Evolutionary conservation across 2,888 invertebrate genomes (phyloP).

Genomic region (Macrosiphum euphorbiae): DNA sequence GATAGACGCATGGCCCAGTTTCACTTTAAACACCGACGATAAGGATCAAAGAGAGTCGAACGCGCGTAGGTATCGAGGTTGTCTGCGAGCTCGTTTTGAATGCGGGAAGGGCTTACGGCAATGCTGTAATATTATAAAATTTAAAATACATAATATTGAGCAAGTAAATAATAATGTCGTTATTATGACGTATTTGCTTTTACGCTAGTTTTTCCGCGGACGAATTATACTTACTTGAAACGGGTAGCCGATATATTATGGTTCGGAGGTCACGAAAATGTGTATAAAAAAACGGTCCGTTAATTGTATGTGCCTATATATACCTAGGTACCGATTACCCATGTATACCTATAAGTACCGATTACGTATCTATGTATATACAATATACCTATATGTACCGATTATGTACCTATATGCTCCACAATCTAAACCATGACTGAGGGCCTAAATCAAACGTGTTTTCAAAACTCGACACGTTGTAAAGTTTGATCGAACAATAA

Average conservation of each 20-base stretch:
- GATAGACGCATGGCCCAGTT: slow-evolving; percentile 29
- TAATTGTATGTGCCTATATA: not conserved
- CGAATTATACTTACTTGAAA: not conserved
- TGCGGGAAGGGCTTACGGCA: not conserved
- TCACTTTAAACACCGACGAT: slow-evolving; percentile 12
- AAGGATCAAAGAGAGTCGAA: slow-evolving; percentile 48
- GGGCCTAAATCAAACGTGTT: not conserved
- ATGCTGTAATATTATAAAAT: too few species aligned
- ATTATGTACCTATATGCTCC: not conserved
- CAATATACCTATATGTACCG: too few species aligned
- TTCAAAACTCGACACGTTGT: not conserved
- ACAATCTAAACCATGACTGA: not conserved
- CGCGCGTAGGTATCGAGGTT: slow-evolving; percentile 1
- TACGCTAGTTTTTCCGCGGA: not conserved
- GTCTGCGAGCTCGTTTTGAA: not conserved
- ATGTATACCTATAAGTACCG: not conserved
- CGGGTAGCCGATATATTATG: not conserved
- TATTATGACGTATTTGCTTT: not conserved
- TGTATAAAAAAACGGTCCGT: not conserved
- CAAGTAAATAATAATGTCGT: not conserved
- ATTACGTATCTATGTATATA: not conserved
- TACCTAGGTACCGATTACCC: not conserved
- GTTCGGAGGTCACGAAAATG: not conserved
- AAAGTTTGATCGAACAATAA: slow-evolving; percentile 41
- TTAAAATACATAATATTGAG: not conserved